A percentile compares a stretch with the other conserved stretches of the same genome.
Conservation (phyloP, 2,113 vertebrate species). For the Scomber scombrus region DNA sequence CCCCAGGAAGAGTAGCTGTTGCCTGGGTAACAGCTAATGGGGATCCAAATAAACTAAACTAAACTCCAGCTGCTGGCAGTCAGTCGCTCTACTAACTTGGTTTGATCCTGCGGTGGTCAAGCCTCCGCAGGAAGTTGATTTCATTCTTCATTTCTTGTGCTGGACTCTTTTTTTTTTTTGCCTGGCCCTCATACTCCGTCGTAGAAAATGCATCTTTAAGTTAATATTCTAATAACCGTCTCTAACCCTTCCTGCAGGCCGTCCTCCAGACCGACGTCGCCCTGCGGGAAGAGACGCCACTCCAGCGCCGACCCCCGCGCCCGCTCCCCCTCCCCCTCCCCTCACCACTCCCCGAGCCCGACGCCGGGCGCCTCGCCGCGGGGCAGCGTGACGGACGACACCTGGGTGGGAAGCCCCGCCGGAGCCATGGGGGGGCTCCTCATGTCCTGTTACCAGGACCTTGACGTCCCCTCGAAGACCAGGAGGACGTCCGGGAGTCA, state of each 20-base stretch:
- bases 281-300: slow-evolving; percentile 94
- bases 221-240: not conserved
- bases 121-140: too few relatives aligned
- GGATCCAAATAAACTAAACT: too few relatives aligned
- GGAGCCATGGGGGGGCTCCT: slow-evolving; percentile 84
- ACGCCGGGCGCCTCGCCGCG: slow-evolving; percentile 92
- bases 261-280: slow-evolving; percentile 93
- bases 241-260: slow-evolving; percentile 88
- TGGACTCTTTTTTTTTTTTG: too few relatives aligned
- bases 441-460: slow-evolving; percentile 85
- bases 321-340: slow-evolving; percentile 89
- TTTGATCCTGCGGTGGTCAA: too few relatives aligned
- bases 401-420: slow-evolving; percentile 87
- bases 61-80: too few relatives aligned
- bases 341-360: slow-evolving; percentile 91
- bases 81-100: too few relatives aligned
- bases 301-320: slow-evolving; percentile 90
- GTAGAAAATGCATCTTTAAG: too few relatives aligned
- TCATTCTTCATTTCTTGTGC: too few relatives aligned
- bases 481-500: slow-evolving; percentile 92
- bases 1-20: too few relatives aligned
- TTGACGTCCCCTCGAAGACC: slow-evolving; percentile 95
- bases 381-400: slow-evolving; percentile 94
- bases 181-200: too few relatives aligned
- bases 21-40: too few relatives aligned